Percentiles rank a stretch among this genome's conserved stretches.
Conservation (phyloP, 2,797 vertebrate species). For the Mico argentatus region DNA sequence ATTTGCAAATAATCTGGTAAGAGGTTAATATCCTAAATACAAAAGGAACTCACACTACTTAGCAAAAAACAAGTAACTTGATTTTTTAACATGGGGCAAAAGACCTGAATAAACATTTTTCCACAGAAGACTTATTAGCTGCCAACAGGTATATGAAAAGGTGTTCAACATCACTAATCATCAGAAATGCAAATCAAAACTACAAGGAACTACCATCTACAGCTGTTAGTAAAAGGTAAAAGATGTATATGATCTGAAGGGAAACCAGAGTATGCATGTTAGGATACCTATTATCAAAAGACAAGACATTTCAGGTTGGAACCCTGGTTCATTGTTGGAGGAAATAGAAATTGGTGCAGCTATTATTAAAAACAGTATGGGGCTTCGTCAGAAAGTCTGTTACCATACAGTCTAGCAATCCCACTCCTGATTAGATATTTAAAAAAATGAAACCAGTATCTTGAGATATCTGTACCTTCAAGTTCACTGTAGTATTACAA, state of each 20-base stretch:
- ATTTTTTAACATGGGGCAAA: not conserved
- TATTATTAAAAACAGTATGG: not conserved
- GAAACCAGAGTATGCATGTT: no score
- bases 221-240: not conserved
- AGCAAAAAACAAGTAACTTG: not conserved
- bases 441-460: not conserved
- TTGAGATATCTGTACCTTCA: not conserved
- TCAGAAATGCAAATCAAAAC: not conserved
- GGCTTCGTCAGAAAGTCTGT: not conserved
- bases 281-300: not conserved
- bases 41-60: not conserved
- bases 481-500: not conserved
- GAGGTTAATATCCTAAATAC: not conserved
- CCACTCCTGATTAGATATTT: not conserved
- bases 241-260: no score
- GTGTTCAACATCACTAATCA: not conserved
- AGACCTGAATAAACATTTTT: not conserved
- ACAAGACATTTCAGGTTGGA: not conserved
- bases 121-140: not conserved
- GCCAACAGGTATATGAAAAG: not conserved
- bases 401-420: not conserved
- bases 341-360: not conserved
- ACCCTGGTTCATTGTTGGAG: not conserved
- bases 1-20: not conserved
- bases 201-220: not conserved